Evolutionary conservation across 1,140 invertebrate genomes (phyloP).

Genomic region (Anadara kagoshimensis): DNA sequence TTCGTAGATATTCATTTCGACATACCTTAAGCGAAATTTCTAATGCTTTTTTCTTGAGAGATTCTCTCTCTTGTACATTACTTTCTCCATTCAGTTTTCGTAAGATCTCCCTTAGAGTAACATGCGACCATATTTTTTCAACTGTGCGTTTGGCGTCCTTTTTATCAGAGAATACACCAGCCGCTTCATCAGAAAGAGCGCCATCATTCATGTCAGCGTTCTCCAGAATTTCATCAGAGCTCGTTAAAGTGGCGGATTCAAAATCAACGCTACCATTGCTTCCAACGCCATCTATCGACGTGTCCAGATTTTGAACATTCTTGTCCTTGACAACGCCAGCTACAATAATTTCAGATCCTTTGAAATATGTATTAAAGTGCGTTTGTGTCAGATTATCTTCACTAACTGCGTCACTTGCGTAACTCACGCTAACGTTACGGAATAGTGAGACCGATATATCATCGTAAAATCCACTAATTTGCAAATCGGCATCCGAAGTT

Average conservation of each 20-base stretch:
- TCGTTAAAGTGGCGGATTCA: slow-evolving; percentile 70
- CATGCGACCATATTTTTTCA: slow-evolving; percentile 82
- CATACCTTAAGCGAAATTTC: slow-evolving; percentile 57
- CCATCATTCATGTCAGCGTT: slow-evolving; percentile 32
- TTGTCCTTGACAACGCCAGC: slow-evolving; percentile 40
- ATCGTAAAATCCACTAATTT: slow-evolving; percentile 81
- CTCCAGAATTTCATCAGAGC: slow-evolving; percentile 73
- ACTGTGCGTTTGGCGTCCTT: slow-evolving; percentile 65
- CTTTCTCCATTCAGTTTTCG: slow-evolving; percentile 67
- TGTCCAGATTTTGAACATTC: slow-evolving; percentile 42
- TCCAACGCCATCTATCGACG: slow-evolving; percentile 28
- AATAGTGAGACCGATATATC: slow-evolving; percentile 44
- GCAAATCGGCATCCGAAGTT: slow-evolving; percentile 81
- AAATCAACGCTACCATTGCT: slow-evolving; percentile 34
- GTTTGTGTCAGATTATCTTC: slow-evolving; percentile 36
- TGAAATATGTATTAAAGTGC: slow-evolving; percentile 47
- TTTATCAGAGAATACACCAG: slow-evolving; percentile 19
- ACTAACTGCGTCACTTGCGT: slow-evolving; percentile 24
- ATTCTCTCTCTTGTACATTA: slow-evolving; percentile 34
- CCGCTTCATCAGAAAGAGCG: slow-evolving; percentile 70
- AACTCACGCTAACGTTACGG: slow-evolving; percentile 42
- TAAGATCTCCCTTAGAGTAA: slow-evolving; percentile 81
- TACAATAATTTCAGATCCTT: slow-evolving; percentile 56
- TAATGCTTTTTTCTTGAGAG: slow-evolving; percentile 40
- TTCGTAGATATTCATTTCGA: too few species aligned